Conservation (phyloP, 1,140 invertebrate species). For the Galleria mellonella region DNA sequence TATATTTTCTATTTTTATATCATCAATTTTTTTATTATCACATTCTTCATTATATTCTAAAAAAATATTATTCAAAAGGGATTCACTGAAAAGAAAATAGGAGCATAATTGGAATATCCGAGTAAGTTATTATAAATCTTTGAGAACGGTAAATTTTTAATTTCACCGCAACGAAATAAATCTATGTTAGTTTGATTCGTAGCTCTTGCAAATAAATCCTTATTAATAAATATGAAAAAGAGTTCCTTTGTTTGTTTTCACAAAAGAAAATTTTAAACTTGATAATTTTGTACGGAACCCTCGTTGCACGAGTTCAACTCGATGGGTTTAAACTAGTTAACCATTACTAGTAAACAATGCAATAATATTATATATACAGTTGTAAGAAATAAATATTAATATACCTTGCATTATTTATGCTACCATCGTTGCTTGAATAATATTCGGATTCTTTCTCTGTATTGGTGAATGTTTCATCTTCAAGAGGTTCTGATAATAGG, state of each 20-base stretch:
- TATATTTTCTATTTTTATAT: background rate
- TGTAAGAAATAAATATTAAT: too few species aligned
- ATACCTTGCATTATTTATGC: background rate
- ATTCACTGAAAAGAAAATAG: too few species aligned
- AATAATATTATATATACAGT: too few species aligned
- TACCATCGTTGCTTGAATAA: background rate
- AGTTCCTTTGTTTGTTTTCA: too few species aligned
- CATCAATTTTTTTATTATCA: background rate
- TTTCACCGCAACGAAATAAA: background rate
- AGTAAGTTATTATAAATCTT: too few species aligned
- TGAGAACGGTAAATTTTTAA: background rate
- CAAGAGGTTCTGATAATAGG: background rate
- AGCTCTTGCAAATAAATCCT: too few species aligned
- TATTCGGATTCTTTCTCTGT: background rate
- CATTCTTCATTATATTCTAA: background rate
- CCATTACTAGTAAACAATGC: too few species aligned
- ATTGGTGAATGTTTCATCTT: background rate
- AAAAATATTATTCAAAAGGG: too few species aligned
- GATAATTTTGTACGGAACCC: too few species aligned
- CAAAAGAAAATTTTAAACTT: background rate
- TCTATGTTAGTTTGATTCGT: too few species aligned
- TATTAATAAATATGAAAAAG: too few species aligned
- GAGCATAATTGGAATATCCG: background rate
- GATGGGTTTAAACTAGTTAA: background rate
- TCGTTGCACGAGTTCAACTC: too few species aligned